These are phyloP conservation scores for Mercenaria mercenaria DNA, from an alignment of 1,140 invertebrate species.

Conservation along the genomic window DNA sequence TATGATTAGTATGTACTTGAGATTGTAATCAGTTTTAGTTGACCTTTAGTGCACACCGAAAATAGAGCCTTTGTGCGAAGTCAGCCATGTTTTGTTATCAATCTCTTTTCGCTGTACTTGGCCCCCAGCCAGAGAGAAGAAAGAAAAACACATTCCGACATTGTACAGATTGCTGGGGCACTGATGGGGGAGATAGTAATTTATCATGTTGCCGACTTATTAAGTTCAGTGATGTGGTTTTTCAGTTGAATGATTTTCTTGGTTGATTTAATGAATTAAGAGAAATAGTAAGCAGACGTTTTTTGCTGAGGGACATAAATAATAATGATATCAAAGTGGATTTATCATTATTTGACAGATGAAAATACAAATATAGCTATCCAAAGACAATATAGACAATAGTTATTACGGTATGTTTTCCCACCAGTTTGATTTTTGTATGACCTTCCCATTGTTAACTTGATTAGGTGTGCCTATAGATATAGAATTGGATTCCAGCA, in stretches of 20 bases:
- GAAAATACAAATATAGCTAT: no score
- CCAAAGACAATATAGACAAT: neutral
- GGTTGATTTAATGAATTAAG: neutral
- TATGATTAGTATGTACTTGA: conserved; percentile 24
- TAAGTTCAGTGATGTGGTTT: neutral
- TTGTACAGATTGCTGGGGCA: conserved; percentile 17
- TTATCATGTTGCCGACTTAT: neutral
- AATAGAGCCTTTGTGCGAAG: conserved; percentile 34
- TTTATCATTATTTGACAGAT: no score
- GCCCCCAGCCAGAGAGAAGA: conserved; percentile 1
- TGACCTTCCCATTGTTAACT: neutral
- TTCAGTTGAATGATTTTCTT: neutral
- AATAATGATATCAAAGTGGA: no score
- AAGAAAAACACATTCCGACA: conserved; percentile 52
- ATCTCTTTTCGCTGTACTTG: conserved; percentile 30
- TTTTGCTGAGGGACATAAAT: no score
- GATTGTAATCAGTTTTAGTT: conserved; percentile 17
- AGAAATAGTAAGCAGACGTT: no score
- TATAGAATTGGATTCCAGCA: neutral
- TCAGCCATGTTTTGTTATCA: conserved; percentile 26
- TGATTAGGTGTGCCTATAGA: neutral
- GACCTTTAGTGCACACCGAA: conserved; percentile 10
- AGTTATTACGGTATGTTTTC: no score
- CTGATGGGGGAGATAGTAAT: conserved; percentile 5
- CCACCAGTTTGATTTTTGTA: neutral